Evolutionary conservation across 1,140 invertebrate species (phyloP).

Genomic region (Drosophila ananassae): DNA sequence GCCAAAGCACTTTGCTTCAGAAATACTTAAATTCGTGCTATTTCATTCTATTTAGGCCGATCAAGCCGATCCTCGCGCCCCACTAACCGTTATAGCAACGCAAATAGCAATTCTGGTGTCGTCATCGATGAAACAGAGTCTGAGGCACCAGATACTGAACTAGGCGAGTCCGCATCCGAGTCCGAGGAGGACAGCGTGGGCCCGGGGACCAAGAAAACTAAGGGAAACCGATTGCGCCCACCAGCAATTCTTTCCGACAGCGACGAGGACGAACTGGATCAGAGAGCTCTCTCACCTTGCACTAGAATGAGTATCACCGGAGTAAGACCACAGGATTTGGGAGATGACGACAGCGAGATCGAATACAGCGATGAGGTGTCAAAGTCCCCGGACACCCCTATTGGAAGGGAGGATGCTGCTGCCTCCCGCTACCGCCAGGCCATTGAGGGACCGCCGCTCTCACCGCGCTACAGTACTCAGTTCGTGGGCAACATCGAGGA

Average conservation of each 20-base stretch:
- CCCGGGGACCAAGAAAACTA: neutral
- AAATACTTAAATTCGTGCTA: too few species aligned
- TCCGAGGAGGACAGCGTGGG: slow-evolving; percentile 18
- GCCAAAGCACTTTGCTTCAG: too few species aligned
- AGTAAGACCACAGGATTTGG: slow-evolving; percentile 64
- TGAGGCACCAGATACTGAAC: slow-evolving; percentile 3
- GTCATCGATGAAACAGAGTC: slow-evolving; percentile 44
- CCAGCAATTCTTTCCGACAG: slow-evolving; percentile 40
- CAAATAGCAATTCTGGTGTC: slow-evolving; percentile 29
- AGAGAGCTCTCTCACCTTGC: slow-evolving; percentile 63
- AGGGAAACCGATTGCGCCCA: neutral
- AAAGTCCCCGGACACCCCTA: slow-evolving; percentile 1
- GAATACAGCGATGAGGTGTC: slow-evolving; percentile 58
- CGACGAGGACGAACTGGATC: slow-evolving; percentile 70
- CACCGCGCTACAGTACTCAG: slow-evolving; percentile 65
- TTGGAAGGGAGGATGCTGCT: slow-evolving; percentile 1
- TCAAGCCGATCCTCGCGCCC: slow-evolving; percentile 28
- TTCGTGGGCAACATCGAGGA: slow-evolving; percentile 61
- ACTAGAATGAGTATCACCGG: slow-evolving; percentile 82
- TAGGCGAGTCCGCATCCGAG: neutral
- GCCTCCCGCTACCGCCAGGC: neutral
- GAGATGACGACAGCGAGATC: slow-evolving; percentile 71
- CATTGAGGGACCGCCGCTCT: neutral
- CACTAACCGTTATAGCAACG: slow-evolving; percentile 2
- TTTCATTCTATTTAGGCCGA: slow-evolving; percentile 23